Evolutionary conservation across 1,140 invertebrate species (phyloP).

Genomic region (Papilio aristodemus): DNA sequence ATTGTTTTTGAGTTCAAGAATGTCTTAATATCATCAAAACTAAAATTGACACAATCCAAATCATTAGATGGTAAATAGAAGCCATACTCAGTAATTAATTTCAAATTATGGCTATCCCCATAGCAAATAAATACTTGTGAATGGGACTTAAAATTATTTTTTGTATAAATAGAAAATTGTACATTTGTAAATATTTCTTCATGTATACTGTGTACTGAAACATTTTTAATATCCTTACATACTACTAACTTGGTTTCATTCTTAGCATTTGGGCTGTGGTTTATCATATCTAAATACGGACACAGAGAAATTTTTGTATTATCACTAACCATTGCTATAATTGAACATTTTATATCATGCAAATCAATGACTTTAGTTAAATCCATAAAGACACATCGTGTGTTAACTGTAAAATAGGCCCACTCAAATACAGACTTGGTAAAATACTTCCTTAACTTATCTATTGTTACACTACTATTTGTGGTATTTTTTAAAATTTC

Average conservation of each 20-base stretch:
- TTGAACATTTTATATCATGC: slow-evolving; percentile 50
- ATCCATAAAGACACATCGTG: slow-evolving; percentile 84
- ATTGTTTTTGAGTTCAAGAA: slow-evolving; percentile 54
- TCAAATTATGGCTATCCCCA: slow-evolving; percentile 86
- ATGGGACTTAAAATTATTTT: slow-evolving; percentile 79
- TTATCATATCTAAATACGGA: slow-evolving; percentile 88
- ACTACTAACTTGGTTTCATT: slow-evolving; percentile 79
- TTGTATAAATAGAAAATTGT: slow-evolving; percentile 80
- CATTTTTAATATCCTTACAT: slow-evolving; percentile 59
- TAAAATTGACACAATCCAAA: slow-evolving; percentile 82
- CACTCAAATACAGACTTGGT: slow-evolving; percentile 75
- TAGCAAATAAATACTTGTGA: slow-evolving; percentile 88
- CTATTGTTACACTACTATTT: slow-evolving; percentile 42
- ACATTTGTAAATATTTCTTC: slow-evolving; percentile 66
- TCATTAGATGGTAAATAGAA: slow-evolving; percentile 84
- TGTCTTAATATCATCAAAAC: slow-evolving; percentile 66
- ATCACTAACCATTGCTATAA: slow-evolving; percentile 68
- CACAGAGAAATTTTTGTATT: slow-evolving; percentile 86
- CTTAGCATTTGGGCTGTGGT: slow-evolving; percentile 82
- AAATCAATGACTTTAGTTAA: slow-evolving; percentile 67
- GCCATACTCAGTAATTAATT: slow-evolving; percentile 87
- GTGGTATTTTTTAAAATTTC: slow-evolving; percentile 58
- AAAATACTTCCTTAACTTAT: slow-evolving; percentile 62
- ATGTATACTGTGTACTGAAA: slow-evolving; percentile 74
- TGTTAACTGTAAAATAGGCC: slow-evolving; percentile 88